Evolutionary conservation across 2,888 invertebrate species (phyloP), one percentile per base, ranked within the genome.

Genomic region (Subacronicta megacephala): DNA sequence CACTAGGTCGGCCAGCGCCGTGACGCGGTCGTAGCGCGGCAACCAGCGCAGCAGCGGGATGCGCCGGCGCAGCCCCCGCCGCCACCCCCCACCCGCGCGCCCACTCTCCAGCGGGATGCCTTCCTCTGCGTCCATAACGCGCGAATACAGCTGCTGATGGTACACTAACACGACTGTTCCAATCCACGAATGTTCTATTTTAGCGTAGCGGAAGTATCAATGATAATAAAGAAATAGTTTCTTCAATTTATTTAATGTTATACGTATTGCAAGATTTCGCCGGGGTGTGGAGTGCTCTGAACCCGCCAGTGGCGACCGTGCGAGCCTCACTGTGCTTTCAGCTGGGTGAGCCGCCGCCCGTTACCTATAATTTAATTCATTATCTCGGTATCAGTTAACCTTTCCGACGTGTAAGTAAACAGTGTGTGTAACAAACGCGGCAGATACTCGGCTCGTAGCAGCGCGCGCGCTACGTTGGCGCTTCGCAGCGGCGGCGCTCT

Each of bases 1-100:
- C 72, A 99, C 97, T 49, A 97, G 81, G 93, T 99, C 99, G 3
- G 97, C 96, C 52, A 97, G 87, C 0, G 97, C 96, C 66, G 95
- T 95, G 63, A 95, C 92, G 71, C 96, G 95, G 52, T 95, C 95
- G 89, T 98, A 98, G 50, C 88, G 89, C 17, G 95, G 95, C 62
- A 97, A 92, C 98, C 97, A 97, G 75, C 90, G 86, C 72, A 96
- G 78, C 63, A 96, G 90, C 42, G 95, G 95, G 69, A 96, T 72
- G 77, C 92, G 83, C 42, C 82, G 82, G 70, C 62, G 69, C 67
- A 74, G 49, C 53, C 40, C 50, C 18, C 75, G 70, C 61, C 61
- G 37, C 83, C 82, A 84, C 7, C 72, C 72, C 58, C 62, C 31
- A 18, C 38, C 45, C 60, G 17, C 18, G n/a, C 15, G 33, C 23